These are phyloP conservation scores for Lytechinus variegatus DNA, from an alignment of 35 echinoderm and acorn worm genomes.

Conservation along the genomic window DNA sequence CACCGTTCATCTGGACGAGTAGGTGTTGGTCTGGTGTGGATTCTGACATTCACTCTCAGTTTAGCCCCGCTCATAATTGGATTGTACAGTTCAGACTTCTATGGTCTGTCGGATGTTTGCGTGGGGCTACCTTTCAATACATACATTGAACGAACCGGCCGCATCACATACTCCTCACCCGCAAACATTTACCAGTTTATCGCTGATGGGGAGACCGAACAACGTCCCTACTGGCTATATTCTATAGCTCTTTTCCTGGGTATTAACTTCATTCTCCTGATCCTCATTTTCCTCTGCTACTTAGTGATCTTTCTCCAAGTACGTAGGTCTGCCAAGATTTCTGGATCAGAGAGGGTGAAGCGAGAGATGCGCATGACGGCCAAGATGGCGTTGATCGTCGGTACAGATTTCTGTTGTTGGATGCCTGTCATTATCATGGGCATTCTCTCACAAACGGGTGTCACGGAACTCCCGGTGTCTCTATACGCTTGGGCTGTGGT, in stretches of 20 bases:
- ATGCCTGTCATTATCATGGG: constrained; percentile 64
- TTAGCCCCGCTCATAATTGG: constrained; percentile 57
- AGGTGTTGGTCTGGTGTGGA: constrained; percentile 50
- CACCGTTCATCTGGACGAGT: not conserved
- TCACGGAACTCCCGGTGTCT: not conserved
- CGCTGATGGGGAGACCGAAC: not conserved
- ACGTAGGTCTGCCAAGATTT: not conserved
- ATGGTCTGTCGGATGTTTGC: constrained; percentile 83
- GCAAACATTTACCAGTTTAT: not conserved
- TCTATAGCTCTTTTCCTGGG: constrained; percentile 16
- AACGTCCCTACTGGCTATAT: not conserved
- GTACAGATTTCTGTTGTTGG: constrained; percentile 67
- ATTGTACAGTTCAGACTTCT: constrained; percentile 49
- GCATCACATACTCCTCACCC: not conserved
- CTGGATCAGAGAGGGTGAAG: not conserved
- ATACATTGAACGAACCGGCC: not conserved
- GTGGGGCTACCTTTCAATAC: constrained; percentile 77
- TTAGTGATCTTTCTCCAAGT: constrained; percentile 40
- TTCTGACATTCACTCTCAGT: constrained; percentile 24
- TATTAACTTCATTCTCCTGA: constrained; percentile 20
- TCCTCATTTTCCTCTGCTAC: constrained; percentile 42
- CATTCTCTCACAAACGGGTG: constrained; percentile 24
- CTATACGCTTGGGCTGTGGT: constrained; percentile 63
- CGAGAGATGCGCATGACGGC: constrained; percentile 32
- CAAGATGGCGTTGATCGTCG: constrained; percentile 46